Evolutionary conservation across 2,797 vertebrate species (phyloP), one percentile per base, ranked within the genome.

Genomic region (Chaetodon trifasciatus): DNA sequence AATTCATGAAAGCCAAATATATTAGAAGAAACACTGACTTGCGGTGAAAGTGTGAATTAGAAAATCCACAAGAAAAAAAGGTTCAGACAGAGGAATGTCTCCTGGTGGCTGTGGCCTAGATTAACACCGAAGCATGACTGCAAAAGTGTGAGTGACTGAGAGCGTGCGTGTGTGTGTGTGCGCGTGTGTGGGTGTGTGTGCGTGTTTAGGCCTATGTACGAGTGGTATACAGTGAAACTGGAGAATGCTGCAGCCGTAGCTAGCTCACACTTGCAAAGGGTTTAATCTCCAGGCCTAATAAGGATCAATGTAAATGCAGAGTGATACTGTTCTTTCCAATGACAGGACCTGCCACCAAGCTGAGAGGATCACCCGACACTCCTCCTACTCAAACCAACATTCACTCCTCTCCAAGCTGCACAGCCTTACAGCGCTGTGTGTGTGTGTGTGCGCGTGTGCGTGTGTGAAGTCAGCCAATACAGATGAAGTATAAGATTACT

Each of bases 271-370:
- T 91, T 83, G 74, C 84, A 66, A 72, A 79, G 78, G 78, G 86
- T 92, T 88, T 93, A 94, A 94, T 94, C 91, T 91, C 88, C 79
- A 78, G 81, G 86, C 88, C 89, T 96, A 94, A 95, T 93, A 93
- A 90, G 93, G 94, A 94, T 96, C 94, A 95, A 94, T 94, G 94
- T 93, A 94, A 95, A 95, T 95, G 91, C 86, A 86, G 85, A 91
- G 89, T 87, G 90, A 94, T 85, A 92, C 91, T 89, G 91, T 92
- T 93, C 91, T 89, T 89, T 89, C 87, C 86, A 89, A 89, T 88
- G 89, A 90, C 89, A 88, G 86, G 87, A 87, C 86, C 85, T 89
- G 92, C 86, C 91, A 91, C 86, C 28, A 21, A 79, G 85, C 84
- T 89, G 86, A 93, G 88, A 90, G 91, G 91, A 93, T 93, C 92